These are phyloP conservation scores for Drosophila mayri DNA, from an alignment of 1,140 invertebrate species.

Conservation along the genomic window DNA sequence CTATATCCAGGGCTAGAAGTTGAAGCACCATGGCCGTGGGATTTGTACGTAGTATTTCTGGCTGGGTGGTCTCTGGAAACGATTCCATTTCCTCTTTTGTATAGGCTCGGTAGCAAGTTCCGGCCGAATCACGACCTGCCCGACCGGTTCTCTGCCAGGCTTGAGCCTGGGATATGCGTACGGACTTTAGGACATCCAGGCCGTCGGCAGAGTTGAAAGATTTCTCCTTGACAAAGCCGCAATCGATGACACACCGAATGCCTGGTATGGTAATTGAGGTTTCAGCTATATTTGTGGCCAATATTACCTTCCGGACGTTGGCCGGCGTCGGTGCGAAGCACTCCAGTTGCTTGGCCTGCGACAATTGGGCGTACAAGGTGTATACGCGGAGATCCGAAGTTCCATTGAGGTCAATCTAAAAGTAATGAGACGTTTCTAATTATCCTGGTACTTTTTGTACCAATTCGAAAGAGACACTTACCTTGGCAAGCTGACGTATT, in stretches of 20 bases:
- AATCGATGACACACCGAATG: constrained; percentile 97
- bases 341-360: constrained; percentile 91
- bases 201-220: constrained; percentile 93
- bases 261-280: constrained; percentile 98
- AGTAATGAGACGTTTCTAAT: background rate
- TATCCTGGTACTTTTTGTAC: background rate
- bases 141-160: constrained; percentile 96
- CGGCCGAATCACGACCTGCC: constrained; percentile 94
- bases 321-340: constrained; percentile 90
- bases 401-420: constrained; percentile 45
- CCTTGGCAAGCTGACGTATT: constrained; percentile 91
- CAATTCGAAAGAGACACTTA: constrained; percentile 44
- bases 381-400: constrained; percentile 88
- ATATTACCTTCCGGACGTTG: constrained; percentile 93
- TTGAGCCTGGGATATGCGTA: constrained; percentile 95
- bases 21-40: constrained; percentile 86
- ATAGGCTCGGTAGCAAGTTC: constrained; percentile 94
- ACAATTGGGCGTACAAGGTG: constrained; percentile 93
- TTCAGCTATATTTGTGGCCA: constrained; percentile 99
- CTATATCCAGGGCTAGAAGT: constrained; percentile 93
- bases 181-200: constrained; percentile 93
- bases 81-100: constrained; percentile 87
- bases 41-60: constrained; percentile 92
- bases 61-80: constrained; percentile 90
- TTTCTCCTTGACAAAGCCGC: constrained; percentile 95